These are phyloP conservation scores for Sterna hirundo DNA, from an alignment of 2,113 vertebrate species.

Conservation along the genomic window DNA sequence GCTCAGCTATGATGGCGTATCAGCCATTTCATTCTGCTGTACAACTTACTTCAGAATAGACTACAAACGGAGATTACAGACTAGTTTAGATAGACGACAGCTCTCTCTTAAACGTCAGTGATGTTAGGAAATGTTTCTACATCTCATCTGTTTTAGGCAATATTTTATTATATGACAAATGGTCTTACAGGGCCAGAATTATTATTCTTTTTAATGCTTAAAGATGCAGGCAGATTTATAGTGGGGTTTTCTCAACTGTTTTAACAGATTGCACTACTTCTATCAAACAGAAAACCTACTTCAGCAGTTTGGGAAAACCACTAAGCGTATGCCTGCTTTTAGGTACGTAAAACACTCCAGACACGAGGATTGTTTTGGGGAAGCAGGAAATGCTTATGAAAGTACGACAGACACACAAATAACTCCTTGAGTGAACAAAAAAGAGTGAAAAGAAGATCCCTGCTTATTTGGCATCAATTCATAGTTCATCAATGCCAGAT, in stretches of 20 bases:
- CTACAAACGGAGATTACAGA: not conserved
- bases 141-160: not conserved
- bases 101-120: not conserved
- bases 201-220: not conserved
- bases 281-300: not conserved
- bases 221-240: not conserved
- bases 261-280: not conserved
- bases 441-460: not conserved
- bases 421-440: not conserved
- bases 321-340: not conserved
- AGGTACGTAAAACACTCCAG: not conserved
- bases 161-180: not conserved
- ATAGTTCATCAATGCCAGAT: not conserved
- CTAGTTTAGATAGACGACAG: not conserved
- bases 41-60: not conserved
- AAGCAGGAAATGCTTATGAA: not conserved
- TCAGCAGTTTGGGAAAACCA: not conserved
- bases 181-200: not conserved
- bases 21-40: not conserved
- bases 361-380: not conserved
- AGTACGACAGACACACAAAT: not conserved
- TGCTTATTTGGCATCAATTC: not conserved
- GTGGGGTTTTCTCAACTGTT: not conserved
- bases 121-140: fast-evolving
- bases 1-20: not conserved